Base-by-base conservation (phyloP, 2,888 invertebrate species). In the Steromphala cineraria region DNA sequence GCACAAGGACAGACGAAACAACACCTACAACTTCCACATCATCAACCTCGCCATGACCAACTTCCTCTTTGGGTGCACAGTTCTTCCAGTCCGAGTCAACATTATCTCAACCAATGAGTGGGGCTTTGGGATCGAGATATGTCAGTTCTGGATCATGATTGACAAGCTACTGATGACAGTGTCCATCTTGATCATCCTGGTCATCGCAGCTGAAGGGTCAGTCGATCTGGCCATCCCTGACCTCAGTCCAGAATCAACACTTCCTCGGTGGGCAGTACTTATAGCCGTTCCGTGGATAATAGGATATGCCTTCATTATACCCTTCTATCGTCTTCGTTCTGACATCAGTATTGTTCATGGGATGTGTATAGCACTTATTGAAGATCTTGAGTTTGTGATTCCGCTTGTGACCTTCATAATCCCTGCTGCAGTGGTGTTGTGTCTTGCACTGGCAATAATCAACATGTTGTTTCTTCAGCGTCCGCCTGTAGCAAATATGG, bases 1-100 rank as follows among this genome's bases (percentile, higher is more conserved):
- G 28, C 62, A 28, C 10, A 62, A 62, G 62, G 62, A 62, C 62
- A 15, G 62, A 15, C 62, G 62, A 24, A 62, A 62, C 62, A 62
- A 62, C 62, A 62, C 62, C 24, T 62, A 62, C 62, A 62, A 62
- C 62, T 62, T 62, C 62, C 62, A 62, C 62, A 62, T 62, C 62
- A 62, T 62, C 62, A 62, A 62, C 62, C 62, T 62, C 24, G 62
- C 62, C 62, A 62, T 62, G 62, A 62, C 62, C 24, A 28, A 62
- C 62, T 62, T 62, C 62, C 62, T 62, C 28, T 62, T 62, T 17
- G 62, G 62, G 8, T 62, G 62, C 62, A 62, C 62, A 13, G 62
- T 62, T 15, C 62, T 62, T 24, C 62, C 62, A 15, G 62, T 62
- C 28, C 24, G 28, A 0, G 62, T 62, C 15, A 28, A 62, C 62